A percentile compares a stretch with the other conserved stretches of the same genome.
These are phyloP conservation scores for Cacatua alba DNA, from an alignment of 2,113 vertebrate species.

Conservation along the genomic window DNA sequence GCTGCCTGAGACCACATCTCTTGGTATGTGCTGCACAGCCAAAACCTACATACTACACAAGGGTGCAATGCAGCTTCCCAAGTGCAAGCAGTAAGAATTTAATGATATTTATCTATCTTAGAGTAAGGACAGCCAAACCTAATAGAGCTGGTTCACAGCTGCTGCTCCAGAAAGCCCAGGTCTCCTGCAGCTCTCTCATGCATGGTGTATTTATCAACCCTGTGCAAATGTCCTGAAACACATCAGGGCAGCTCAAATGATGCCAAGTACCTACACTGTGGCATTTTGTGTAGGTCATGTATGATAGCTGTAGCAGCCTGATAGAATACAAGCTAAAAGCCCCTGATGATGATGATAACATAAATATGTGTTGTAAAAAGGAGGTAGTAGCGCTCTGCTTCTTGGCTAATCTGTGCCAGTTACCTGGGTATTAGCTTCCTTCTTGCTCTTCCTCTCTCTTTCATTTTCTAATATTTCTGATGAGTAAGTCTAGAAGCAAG, in stretches of 20 bases:
- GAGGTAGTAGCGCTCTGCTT: background rate
- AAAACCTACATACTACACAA: background rate
- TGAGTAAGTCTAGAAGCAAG: background rate
- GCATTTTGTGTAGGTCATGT: background rate
- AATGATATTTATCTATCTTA: background rate
- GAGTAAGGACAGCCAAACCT: background rate
- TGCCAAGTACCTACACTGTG: background rate
- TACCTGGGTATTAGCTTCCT: background rate
- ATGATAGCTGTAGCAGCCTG: background rate
- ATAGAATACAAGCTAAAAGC: background rate
- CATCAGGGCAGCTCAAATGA: background rate
- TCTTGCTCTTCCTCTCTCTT: background rate
- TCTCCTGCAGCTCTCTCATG: background rate
- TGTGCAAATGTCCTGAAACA: background rate
- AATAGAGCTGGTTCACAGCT: background rate
- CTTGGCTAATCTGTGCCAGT: background rate
- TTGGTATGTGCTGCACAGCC: background rate
- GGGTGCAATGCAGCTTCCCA: background rate
- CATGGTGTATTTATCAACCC: background rate
- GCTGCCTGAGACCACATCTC: background rate
- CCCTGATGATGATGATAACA: background rate
- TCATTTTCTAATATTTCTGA: background rate
- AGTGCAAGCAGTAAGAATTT: accelerated
- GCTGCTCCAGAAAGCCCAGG: background rate
- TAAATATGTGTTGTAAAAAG: background rate